Percentiles rank a stretch among this genome's conserved stretches.
These are phyloP conservation scores for Busseola fusca DNA, from an alignment of 2,888 invertebrate species.

Conservation along the genomic window DNA sequence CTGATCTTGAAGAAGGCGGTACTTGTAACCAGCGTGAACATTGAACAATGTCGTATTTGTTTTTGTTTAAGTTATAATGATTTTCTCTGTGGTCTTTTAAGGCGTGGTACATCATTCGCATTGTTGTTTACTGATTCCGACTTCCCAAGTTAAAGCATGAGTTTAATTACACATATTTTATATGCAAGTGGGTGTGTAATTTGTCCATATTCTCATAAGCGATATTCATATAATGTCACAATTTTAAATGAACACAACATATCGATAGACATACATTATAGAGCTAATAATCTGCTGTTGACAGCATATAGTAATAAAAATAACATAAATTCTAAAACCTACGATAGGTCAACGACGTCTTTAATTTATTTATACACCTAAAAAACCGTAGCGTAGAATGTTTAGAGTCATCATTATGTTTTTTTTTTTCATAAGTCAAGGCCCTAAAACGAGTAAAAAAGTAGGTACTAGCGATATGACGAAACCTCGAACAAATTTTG, in stretches of 20 bases:
- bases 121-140: slow-evolving; percentile 26
- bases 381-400: slow-evolving; percentile 27
- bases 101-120: slow-evolving; percentile 44
- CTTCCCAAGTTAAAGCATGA: not conserved
- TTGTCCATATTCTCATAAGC: not conserved
- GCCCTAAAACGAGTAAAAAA: slow-evolving; percentile 27
- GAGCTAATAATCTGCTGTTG: slow-evolving; percentile 12
- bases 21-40: slow-evolving; percentile 50
- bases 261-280: slow-evolving; percentile 18
- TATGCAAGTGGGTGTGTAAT: slow-evolving; percentile 18
- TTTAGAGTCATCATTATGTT: slow-evolving; percentile 23
- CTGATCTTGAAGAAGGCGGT: slow-evolving; percentile 65
- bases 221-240: not conserved
- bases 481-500: slow-evolving; percentile 24
- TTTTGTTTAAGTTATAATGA: slow-evolving; percentile 51
- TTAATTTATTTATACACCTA: slow-evolving; percentile 28
- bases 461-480: slow-evolving; percentile 18
- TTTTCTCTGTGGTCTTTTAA: slow-evolving; percentile 47
- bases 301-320: slow-evolving; percentile 34
- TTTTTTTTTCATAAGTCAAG: slow-evolving; percentile 20
- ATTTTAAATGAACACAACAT: slow-evolving; percentile 20
- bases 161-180: slow-evolving; percentile 14
- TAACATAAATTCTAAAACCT: slow-evolving; percentile 20
- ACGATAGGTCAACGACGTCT: slow-evolving; percentile 42
- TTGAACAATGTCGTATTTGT: slow-evolving; percentile 62